Conservation (phyloP, 2,797 vertebrate species). For the Anas acuta region DNA sequence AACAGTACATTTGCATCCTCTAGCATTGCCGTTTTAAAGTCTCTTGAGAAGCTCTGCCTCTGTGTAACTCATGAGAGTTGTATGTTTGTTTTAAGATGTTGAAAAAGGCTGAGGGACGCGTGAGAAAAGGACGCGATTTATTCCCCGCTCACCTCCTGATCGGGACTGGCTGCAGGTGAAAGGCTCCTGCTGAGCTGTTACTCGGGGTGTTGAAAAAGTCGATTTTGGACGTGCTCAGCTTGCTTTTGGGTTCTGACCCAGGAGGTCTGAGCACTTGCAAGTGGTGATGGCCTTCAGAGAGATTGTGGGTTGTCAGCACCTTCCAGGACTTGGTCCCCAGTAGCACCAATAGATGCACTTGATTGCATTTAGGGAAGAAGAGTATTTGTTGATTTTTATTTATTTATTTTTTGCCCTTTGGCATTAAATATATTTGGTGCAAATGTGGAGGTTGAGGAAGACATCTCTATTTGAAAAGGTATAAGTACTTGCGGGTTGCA, state of each 20-base stretch:
- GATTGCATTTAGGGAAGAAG: not conserved
- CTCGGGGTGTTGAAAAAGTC: not conserved
- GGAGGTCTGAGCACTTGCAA: not conserved
- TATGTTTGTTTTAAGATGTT: not conserved
- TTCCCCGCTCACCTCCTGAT: not conserved
- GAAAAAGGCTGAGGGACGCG: not conserved
- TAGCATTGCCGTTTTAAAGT: not conserved
- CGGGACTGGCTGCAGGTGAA: not conserved
- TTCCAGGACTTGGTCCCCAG: not conserved
- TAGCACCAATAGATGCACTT: not conserved
- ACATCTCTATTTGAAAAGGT: not conserved
- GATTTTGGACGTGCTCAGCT: not conserved
- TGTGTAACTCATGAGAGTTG: no score
- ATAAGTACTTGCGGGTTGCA: not conserved
- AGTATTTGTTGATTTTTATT: not conserved
- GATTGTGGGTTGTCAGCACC: not conserved
- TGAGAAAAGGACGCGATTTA: not conserved
- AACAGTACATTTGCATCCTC: not conserved
- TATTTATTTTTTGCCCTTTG: no score
- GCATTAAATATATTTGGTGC: not conserved
- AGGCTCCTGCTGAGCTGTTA: not conserved
- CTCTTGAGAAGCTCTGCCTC: not conserved
- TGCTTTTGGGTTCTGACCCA: not conserved
- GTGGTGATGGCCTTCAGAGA: not conserved
- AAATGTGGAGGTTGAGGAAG: not conserved